Evolutionary conservation across 2,888 invertebrate species (phyloP), one percentile per base, ranked within the genome.

Genomic region (Cephus nigrinus): DNA sequence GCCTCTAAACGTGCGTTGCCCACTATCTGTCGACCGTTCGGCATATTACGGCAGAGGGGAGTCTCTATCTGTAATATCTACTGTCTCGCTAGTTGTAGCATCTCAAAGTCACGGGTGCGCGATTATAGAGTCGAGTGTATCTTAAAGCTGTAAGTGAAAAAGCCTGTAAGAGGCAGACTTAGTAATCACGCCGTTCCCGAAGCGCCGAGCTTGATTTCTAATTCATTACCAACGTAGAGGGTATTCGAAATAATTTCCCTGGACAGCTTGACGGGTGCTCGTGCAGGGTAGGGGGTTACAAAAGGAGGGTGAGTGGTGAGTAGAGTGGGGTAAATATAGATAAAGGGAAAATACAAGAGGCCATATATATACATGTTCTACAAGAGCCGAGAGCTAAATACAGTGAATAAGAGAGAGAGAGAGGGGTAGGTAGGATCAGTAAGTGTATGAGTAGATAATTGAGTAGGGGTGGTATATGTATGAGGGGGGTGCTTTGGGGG

Each of bases 211-310:
- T 80, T 79, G 78, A 82, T 83, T 83, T 82, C 76, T 83, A 82
- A 84, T 84, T 84, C 80, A 81, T 84, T 83, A 84, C 75, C 78
- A 72, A 32, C 68, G n/a, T n/a, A 34, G 36, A 77, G 72, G 71
- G 81, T 82, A 55, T 75, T 76, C 40, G 32, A 71, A 78, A 78
- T 78, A 75, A 78, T 78, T 78, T 78, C 75, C 75, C 78, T 72
- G 78, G 78, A 78, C 78, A 74, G 74, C 78, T 75, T 33, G 75
- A 31, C 69, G 69, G 69, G 30, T 69, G 69, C 69, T 32, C 69
- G 80, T 73, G 36, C 76, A 76, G 69, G 76, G 40, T 55, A 40
- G 76, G 32, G 32, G 78, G 69, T 68, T 75, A 75, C n/a, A 30
- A 68, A 74, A 75, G 75, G 73, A 4, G 73, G 12, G 73, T n/a